Evolutionary conservation across 2,888 invertebrate genomes (phyloP).

Genomic region (Cephus pygmeus): DNA sequence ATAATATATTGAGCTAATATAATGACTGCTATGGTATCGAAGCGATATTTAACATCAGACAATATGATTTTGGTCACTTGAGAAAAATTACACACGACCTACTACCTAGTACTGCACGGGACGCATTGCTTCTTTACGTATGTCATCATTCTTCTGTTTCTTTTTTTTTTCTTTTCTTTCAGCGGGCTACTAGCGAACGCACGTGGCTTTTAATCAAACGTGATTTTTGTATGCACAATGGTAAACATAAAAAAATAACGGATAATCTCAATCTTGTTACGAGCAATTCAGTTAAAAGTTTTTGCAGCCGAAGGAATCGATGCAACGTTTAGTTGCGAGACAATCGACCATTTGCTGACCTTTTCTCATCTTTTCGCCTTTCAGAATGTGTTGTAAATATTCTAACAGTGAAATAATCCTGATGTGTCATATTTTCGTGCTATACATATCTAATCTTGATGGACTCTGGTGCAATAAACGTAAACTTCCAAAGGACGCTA

Average conservation of each 20-base stretch:
- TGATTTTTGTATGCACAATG: neutral
- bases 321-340: slow-evolving; percentile 15
- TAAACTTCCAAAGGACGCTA: too few relatives aligned
- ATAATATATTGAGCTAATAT: slow-evolving; percentile 39
- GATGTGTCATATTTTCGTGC: too few relatives aligned
- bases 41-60: slow-evolving; percentile 39
- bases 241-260: slow-evolving; percentile 26
- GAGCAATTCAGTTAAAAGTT: slow-evolving; percentile 5
- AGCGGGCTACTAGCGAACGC: slow-evolving; percentile 22
- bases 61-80: slow-evolving; percentile 43
- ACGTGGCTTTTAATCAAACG: neutral
- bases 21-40: slow-evolving; percentile 39
- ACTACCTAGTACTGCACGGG: slow-evolving; percentile 25
- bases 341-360: neutral
- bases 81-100: slow-evolving; percentile 45
- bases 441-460: too few relatives aligned
- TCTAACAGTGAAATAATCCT: too few relatives aligned
- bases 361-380: too few relatives aligned
- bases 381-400: too few relatives aligned
- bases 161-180: slow-evolving; percentile 20
- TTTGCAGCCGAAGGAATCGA: slow-evolving; percentile 38
- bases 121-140: slow-evolving; percentile 26
- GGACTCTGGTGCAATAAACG: too few relatives aligned
- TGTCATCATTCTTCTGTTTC: slow-evolving; percentile 9
- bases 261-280: slow-evolving; percentile 33